Conservation (phyloP, 1,140 invertebrate species). For the Octopus bimaculoides region DNA sequence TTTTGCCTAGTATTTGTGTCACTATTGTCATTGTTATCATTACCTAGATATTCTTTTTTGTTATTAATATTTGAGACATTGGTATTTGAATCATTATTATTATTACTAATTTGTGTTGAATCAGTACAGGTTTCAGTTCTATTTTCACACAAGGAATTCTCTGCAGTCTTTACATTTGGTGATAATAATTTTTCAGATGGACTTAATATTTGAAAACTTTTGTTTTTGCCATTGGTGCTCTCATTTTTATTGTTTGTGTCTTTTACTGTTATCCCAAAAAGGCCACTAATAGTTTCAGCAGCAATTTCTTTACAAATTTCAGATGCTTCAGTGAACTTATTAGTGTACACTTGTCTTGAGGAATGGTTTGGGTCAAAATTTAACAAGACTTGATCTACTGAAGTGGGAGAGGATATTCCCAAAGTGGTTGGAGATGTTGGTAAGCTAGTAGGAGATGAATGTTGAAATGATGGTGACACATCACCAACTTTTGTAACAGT, state of each 20-base stretch:
- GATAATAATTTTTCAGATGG: too few species aligned
- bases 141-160: too few species aligned
- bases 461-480: slow-evolving; percentile 16
- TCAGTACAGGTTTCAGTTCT: too few species aligned
- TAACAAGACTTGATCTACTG: background rate
- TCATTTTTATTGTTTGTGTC: background rate
- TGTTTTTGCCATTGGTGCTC: too few species aligned
- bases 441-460: slow-evolving; percentile 15
- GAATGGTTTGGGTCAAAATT: background rate
- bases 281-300: slow-evolving; percentile 11
- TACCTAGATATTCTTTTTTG: too few species aligned
- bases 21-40: too few species aligned
- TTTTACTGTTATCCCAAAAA: slow-evolving; percentile 1
- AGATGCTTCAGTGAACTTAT: background rate
- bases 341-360: background rate
- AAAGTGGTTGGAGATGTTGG: background rate
- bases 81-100: too few species aligned
- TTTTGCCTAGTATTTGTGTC: too few species aligned
- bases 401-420: background rate
- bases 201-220: too few species aligned
- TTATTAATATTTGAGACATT: too few species aligned
- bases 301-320: slow-evolving; percentile 10
- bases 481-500: slow-evolving; percentile 44
- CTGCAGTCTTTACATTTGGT: too few species aligned
- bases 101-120: too few species aligned